A percentile compares a stretch with the other conserved stretches of the same genome.
Evolutionary conservation across 2,888 invertebrate genomes (phyloP).

Genomic region (Mythimna albipuncta): DNA sequence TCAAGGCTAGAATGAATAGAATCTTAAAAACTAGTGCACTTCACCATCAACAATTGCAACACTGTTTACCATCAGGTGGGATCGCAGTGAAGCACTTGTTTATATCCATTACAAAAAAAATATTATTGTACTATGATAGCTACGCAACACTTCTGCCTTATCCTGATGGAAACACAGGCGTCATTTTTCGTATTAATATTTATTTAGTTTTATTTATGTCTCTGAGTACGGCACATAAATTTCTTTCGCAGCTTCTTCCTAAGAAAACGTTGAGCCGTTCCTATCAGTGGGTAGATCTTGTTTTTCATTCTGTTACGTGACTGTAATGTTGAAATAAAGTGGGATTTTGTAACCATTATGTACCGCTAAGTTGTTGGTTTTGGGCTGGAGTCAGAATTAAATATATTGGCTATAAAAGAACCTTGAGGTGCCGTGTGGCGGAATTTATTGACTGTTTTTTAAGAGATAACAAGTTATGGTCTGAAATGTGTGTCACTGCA

Average conservation of each 20-base stretch:
- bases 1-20: too few species aligned
- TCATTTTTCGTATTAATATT: background rate
- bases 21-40: too few species aligned
- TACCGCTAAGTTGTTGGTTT: conserved; percentile 8
- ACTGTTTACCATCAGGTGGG: too few species aligned
- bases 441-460: background rate
- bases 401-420: conserved; percentile 8
- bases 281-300: conserved; percentile 31
- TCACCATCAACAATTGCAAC: too few species aligned
- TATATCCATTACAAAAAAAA: too few species aligned
- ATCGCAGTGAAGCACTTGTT: too few species aligned
- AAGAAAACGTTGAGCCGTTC: conserved; percentile 19
- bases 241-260: conserved; percentile 7
- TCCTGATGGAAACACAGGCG: too few species aligned
- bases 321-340: conserved; percentile 20
- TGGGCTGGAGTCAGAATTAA: background rate
- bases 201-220: background rate
- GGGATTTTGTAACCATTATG: conserved; percentile 6
- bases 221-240: background rate
- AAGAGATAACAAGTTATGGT: background rate
- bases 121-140: too few species aligned
- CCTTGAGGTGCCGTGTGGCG: background rate
- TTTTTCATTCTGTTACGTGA: conserved; percentile 51
- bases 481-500: background rate
- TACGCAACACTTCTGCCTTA: too few species aligned